These are phyloP conservation scores for Xiphias gladius DNA, from an alignment of 2,113 vertebrate species.

Conservation along the genomic window DNA sequence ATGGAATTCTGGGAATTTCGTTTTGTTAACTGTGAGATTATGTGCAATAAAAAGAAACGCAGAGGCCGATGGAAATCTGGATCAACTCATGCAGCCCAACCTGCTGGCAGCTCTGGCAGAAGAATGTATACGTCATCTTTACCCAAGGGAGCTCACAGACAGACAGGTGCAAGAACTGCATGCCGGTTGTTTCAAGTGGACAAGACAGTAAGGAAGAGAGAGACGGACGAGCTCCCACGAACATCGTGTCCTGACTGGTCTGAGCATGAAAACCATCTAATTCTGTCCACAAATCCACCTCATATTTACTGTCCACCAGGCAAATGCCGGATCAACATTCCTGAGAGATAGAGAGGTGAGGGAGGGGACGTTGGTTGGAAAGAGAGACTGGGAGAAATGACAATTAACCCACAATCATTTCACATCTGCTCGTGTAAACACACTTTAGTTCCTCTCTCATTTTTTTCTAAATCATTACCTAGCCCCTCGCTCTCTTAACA, in stretches of 20 bases:
- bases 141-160: neutral
- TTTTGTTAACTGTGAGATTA: no score
- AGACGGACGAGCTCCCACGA: conserved; percentile 13
- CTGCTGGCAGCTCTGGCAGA: neutral
- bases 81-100: neutral
- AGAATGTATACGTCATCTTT: neutral
- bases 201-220: neutral
- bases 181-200: neutral
- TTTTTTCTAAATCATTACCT: no score
- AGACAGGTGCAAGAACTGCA: neutral
- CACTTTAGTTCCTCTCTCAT: no score
- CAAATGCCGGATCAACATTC: conserved; percentile 53
- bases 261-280: conserved; percentile 29
- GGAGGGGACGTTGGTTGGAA: no score
- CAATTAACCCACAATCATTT: no score
- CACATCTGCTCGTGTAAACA: no score
- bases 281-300: conserved; percentile 32
- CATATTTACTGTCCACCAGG: conserved; percentile 20
- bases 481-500: no score
- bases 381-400: no score
- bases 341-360: neutral
- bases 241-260: conserved; percentile 29
- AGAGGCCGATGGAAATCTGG: no score
- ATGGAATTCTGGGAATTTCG: no score
- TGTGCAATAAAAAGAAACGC: no score